Evolutionary conservation across 2,113 vertebrate species (phyloP).

Genomic region (Pelvicachromis taeniatus): DNA sequence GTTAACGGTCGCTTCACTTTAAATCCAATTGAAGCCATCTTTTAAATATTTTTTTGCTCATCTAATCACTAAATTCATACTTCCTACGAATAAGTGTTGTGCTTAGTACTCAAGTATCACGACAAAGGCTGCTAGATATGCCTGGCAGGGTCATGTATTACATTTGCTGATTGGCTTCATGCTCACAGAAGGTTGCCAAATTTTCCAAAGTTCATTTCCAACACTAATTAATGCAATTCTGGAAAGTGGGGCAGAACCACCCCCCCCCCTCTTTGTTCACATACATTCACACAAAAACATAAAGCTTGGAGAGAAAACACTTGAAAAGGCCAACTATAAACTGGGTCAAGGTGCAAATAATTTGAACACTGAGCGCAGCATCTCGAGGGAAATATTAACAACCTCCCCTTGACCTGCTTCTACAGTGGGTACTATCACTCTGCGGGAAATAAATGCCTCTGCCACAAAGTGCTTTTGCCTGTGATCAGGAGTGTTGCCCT

Average conservation of each 20-base stretch:
- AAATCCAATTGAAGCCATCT: background rate
- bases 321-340: slow-evolving; percentile 20
- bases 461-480: background rate
- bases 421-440: background rate
- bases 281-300: slow-evolving; percentile 9
- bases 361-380: background rate
- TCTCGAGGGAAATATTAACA: slow-evolving; percentile 34
- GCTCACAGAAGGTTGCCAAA: background rate
- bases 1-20: background rate
- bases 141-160: background rate
- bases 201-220: slow-evolving; percentile 25
- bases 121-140: background rate
- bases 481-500: background rate
- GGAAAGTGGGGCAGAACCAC: slow-evolving; percentile 51
- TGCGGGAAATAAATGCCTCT: background rate
- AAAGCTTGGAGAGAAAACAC: background rate
- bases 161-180: background rate
- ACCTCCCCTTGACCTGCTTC: slow-evolving; percentile 27
- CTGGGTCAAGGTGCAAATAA: slow-evolving; percentile 51
- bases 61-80: background rate
- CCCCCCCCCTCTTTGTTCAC: slow-evolving; percentile 12
- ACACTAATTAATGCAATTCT: slow-evolving; percentile 49
- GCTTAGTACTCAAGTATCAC: background rate
- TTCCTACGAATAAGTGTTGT: background rate
- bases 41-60: background rate